Conservation (phyloP, 2,888 invertebrate genomes). For the Eilema caniola region DNA sequence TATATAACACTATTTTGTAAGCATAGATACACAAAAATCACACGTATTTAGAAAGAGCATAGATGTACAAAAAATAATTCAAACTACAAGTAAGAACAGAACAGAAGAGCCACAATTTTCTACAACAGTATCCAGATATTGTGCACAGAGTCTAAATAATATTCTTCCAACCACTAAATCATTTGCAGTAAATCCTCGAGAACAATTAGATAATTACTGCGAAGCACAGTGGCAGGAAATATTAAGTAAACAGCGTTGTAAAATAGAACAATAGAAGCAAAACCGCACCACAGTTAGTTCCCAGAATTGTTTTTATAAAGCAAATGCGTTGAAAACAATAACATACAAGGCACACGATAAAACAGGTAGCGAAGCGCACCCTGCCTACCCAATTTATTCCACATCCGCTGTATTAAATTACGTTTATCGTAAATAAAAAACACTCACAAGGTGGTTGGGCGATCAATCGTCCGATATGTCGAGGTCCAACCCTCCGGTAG, state of each 20-base stretch:
- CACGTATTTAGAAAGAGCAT: neutral
- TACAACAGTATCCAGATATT: neutral
- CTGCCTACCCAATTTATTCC: slow-evolving; percentile 85
- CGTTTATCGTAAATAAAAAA: slow-evolving; percentile 70
- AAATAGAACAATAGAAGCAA: slow-evolving; percentile 72
- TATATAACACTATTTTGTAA: neutral
- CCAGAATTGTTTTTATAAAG: slow-evolving; percentile 72
- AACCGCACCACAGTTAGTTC: slow-evolving; percentile 77
- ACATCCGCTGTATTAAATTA: slow-evolving; percentile 86
- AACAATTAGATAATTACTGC: slow-evolving; percentile 72
- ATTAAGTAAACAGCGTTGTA: slow-evolving; percentile 67
- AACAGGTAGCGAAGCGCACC: slow-evolving; percentile 86
- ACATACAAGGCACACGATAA: slow-evolving; percentile 72
- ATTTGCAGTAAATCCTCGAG: slow-evolving; percentile 44
- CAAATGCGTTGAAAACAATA: slow-evolving; percentile 71
- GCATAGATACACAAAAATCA: neutral
- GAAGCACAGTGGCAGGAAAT: slow-evolving; percentile 80
- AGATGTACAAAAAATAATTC: neutral
- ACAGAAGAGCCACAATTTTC: neutral
- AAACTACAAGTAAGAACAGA: neutral
- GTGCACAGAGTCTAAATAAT: neutral
- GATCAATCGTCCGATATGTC: slow-evolving; percentile 73
- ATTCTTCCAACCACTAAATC: slow-evolving; percentile 17
- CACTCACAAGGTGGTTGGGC: slow-evolving; percentile 82
- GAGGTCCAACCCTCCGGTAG: slow-evolving; percentile 71